These are phyloP conservation scores for Trissolcus japonicus DNA, from an alignment of 2,888 invertebrate genomes.

Conservation along the genomic window DNA sequence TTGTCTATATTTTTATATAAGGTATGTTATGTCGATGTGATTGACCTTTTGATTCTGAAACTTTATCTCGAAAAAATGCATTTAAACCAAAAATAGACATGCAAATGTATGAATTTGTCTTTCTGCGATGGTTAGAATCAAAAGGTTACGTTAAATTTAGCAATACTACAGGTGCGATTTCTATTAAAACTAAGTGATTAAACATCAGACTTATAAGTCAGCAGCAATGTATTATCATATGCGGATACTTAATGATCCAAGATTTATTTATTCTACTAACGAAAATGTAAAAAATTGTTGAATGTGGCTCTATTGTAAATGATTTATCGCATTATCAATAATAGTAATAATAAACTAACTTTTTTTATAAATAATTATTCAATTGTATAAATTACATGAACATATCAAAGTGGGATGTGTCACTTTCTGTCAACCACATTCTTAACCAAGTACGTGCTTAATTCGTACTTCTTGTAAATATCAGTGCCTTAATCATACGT, in stretches of 20 bases:
- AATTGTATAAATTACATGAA: slow-evolving; percentile 23
- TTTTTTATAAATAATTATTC: slow-evolving; percentile 11
- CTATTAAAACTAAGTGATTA: slow-evolving; percentile 2
- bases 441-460: slow-evolving; percentile 21
- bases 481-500: slow-evolving; percentile 64
- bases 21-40: too few relatives aligned
- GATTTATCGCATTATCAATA: slow-evolving; percentile 5
- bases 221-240: slow-evolving; percentile 1
- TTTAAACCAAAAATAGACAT: too few relatives aligned
- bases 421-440: slow-evolving; percentile 7
- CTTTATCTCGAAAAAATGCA: too few relatives aligned
- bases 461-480: slow-evolving; percentile 59
- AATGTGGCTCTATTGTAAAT: slow-evolving; percentile 19
- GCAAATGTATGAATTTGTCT: too few relatives aligned
- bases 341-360: slow-evolving; percentile 2
- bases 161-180: slow-evolving; percentile 14
- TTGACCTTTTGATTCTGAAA: too few relatives aligned
- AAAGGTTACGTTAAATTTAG: not conserved
- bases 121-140: too few relatives aligned
- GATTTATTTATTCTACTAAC: slow-evolving; percentile 9
- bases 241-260: slow-evolving; percentile 10
- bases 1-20: too few relatives aligned
- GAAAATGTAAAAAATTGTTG: slow-evolving; percentile 26
- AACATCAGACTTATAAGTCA: too few relatives aligned
- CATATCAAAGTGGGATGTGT: slow-evolving; percentile 27